Evolutionary conservation across 2,888 invertebrate species (phyloP), one percentile per base, ranked within the genome.

Genomic region (Nemurella pictetii): DNA sequence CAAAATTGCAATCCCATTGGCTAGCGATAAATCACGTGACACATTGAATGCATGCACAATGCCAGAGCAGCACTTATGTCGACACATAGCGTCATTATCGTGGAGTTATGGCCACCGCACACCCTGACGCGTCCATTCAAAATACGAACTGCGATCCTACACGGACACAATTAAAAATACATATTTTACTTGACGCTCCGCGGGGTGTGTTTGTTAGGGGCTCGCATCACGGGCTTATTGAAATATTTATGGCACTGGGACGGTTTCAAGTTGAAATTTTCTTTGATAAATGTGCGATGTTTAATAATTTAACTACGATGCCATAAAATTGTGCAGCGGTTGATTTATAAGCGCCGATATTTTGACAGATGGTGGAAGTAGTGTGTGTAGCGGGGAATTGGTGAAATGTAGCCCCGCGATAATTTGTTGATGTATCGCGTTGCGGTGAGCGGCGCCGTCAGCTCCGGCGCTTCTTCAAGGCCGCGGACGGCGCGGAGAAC

Each of bases 101-200:
- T 27, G n/a, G 72, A 82, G 82, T 82, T 82, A 82, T 72, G 5
- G 72, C 72, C 4, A 26, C 75, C 5, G 12, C 12, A 25, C 2
- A 20, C 55, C 5, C 55, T 20, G 55, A 26, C 75, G 25, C 75
- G 25, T 4, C 15, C 20, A 73, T 73, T 73, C n/a, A 73, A 73
- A 73, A 73, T 25, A 7, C 73, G 7, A 4, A 20, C 12, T 12
- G 28, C 27, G 2, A 27, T 27, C 30, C 28, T 27, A 78, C 78
- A 78, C 7, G 30, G 28, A 78, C 78, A 30, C 78, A 30, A 78
- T 78, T 78, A 78, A 78, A 78, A 78, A n/a, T 28, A 78, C 78
- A 78, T 78, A 78, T 78, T 30, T 78, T 27, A 78, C 75, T 75
- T 2, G 55, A 55, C 20, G 55, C 55, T 55, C 12, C 12, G 9